Conservation (phyloP, 1,140 invertebrate genomes). For the Ruditapes philippinarum region DNA sequence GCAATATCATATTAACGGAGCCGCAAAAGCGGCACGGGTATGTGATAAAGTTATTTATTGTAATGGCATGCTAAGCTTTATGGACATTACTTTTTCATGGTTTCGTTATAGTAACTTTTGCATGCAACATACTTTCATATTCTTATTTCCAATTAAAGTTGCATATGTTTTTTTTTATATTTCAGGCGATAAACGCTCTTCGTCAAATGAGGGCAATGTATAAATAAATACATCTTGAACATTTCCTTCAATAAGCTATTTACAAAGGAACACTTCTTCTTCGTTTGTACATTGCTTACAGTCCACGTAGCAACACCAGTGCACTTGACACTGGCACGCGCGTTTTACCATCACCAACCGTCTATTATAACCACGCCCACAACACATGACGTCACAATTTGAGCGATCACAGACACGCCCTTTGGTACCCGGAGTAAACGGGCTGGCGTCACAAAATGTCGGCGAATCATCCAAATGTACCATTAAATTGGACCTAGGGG, state of each 20-base stretch:
- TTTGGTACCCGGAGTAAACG: constrained; percentile 81
- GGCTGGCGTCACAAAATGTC: constrained; percentile 92
- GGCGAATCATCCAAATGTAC: constrained; percentile 96
- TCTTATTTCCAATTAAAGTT: too few relatives aligned
- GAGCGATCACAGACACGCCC: constrained; percentile 86
- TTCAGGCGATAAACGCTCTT: too few relatives aligned
- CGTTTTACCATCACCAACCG: constrained; percentile 72
- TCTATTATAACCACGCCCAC: constrained; percentile 86
- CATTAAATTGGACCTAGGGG: constrained; percentile 95
- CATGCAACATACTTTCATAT: too few relatives aligned
- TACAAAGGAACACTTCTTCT: constrained; percentile 84
- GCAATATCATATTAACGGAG: too few relatives aligned
- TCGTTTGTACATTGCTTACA: constrained; percentile 81
- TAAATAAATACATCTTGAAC: neutral
- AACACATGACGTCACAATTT: constrained; percentile 88
- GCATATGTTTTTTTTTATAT: too few relatives aligned
- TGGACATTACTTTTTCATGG: too few relatives aligned
- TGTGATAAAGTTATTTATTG: too few relatives aligned
- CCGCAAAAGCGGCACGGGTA: too few relatives aligned
- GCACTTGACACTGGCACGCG: constrained; percentile 82
- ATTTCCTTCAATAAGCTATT: constrained; percentile 68
- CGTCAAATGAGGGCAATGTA: neutral
- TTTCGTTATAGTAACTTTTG: too few relatives aligned
- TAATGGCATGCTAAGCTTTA: too few relatives aligned
- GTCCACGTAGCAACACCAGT: constrained; percentile 84